Evolutionary conservation across 1,140 invertebrate genomes (phyloP).

Genomic region (Stenopsyche tienmushanensis): DNA sequence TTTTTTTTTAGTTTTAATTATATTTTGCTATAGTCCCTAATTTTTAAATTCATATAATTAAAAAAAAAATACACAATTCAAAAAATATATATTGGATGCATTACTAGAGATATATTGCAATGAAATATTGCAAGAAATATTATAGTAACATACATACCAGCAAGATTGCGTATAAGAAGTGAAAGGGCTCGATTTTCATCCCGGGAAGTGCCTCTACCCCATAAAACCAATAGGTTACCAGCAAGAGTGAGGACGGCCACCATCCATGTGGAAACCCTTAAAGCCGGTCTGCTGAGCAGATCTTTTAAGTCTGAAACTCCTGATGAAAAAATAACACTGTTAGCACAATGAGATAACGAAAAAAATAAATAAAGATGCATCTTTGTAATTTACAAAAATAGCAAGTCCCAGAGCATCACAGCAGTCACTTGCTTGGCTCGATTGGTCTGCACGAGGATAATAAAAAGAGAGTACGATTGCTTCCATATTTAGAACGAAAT

Average conservation of each 20-base stretch:
- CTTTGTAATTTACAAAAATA: too few species aligned
- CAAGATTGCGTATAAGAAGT: conserved; percentile 71
- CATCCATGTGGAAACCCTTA: conserved; percentile 72
- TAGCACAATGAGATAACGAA: background rate
- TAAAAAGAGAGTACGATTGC: too few species aligned
- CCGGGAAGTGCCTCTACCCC: conserved; percentile 63
- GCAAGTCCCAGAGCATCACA: too few species aligned
- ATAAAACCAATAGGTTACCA: conserved; percentile 70
- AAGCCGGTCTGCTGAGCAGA: conserved; percentile 62
- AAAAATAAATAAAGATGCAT: too few species aligned
- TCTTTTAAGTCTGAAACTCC: conserved; percentile 68
- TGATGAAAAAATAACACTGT: conserved; percentile 38
- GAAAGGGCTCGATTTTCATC: conserved; percentile 63
- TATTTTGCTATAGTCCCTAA: too few species aligned
- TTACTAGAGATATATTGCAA: background rate
- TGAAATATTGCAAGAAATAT: background rate
- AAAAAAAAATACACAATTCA: too few species aligned
- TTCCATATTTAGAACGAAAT: too few species aligned
- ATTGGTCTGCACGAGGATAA: too few species aligned
- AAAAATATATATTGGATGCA: too few species aligned
- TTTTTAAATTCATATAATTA: too few species aligned
- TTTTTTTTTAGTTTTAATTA: too few species aligned
- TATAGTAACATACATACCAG: conserved; percentile 55
- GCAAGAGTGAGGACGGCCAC: conserved; percentile 66
- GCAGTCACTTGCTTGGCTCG: too few species aligned